Percentiles rank a stretch among this genome's conserved stretches.
Conservation (phyloP, 2,888 invertebrate species). For the Plebejus argus region DNA sequence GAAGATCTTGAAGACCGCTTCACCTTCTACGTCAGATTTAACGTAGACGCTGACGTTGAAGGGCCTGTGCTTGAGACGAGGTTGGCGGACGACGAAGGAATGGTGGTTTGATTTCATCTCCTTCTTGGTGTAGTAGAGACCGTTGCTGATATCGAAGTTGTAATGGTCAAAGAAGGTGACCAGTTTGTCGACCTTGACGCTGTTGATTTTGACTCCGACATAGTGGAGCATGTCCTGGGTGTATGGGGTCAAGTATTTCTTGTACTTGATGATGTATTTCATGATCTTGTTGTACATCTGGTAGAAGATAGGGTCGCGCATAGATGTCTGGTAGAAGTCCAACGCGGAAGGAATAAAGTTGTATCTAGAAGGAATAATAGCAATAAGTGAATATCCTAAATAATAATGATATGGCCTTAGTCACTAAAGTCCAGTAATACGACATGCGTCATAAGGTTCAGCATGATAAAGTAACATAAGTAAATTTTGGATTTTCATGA, state of each 20-base stretch:
- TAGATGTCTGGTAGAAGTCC: slow-evolving; percentile 83
- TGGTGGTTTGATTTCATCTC: slow-evolving; percentile 60
- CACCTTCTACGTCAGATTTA: slow-evolving; percentile 78
- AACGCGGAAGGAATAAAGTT: slow-evolving; percentile 78
- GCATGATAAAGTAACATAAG: background rate
- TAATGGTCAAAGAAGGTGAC: slow-evolving; percentile 85
- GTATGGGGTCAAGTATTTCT: slow-evolving; percentile 80
- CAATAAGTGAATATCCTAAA: background rate
- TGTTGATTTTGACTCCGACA: slow-evolving; percentile 82
- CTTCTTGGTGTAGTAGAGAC: slow-evolving; percentile 55
- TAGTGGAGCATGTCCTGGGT: slow-evolving; percentile 78
- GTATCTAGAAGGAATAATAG: slow-evolving; percentile 50
- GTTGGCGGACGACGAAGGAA: slow-evolving; percentile 81
- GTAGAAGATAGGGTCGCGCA: slow-evolving; percentile 87
- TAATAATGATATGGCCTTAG: no score
- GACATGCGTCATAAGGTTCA: background rate
- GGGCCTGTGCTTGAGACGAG: slow-evolving; percentile 85
- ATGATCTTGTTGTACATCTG: slow-evolving; percentile 83
- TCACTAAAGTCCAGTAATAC: no score
- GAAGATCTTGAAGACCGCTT: slow-evolving; percentile 83
- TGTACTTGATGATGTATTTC: slow-evolving; percentile 81
- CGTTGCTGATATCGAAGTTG: slow-evolving; percentile 82
- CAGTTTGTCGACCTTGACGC: slow-evolving; percentile 82
- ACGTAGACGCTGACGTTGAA: slow-evolving; percentile 83
- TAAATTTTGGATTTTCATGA: background rate